Evolutionary conservation across 2,113 vertebrate species (phyloP), one percentile per base, ranked within the genome.

Genomic region (Dunckerocampus dactyliophorus): DNA sequence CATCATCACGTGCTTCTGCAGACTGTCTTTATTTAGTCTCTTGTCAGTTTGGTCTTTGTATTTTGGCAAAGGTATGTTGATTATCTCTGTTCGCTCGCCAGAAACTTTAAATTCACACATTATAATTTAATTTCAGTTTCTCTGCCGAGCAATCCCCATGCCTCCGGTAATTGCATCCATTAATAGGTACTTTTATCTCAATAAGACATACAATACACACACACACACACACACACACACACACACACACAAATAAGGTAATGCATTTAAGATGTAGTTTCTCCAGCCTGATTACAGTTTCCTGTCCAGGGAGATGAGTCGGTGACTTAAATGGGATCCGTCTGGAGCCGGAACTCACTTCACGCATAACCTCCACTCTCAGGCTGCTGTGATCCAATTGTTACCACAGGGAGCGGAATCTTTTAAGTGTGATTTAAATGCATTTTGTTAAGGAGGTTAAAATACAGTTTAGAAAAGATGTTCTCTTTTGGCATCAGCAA

Each of bases 351-450:
- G 47, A 59, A 31, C 49, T 76, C n/a, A 47, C 68, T 85, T 83
- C 84, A 76, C 83, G 76, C 71, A 66, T 74, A 71, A 71, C 73
- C 69, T 83, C 72, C 57, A 79, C 76, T 43, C 76, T 83, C 63
- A 63, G 64, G 67, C 56, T 43, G 6, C 72, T 53, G 68, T 82
- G 81, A 85, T 86, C 81, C 80, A 83, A 85, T 82, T 69, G 73
- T 79, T 50, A 42, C 64, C 71, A 65, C 69, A 82, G 79, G 74
- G 76, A 81, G 80, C 70, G 49, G 62, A 78, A 77, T 76, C 68
- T 85, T 82, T 76, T 87, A 82, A 89, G 81, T 87, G 76, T 82
- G 21, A 39, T 67, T 74, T 88, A 85, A 87, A 76, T 85, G 82
- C 81, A 82, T 82, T 84, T 78, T 77, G 62, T 72, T 72, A 76